Conservation (phyloP, 2,113 vertebrate genomes). For the Pelmatolapia mariae region DNA sequence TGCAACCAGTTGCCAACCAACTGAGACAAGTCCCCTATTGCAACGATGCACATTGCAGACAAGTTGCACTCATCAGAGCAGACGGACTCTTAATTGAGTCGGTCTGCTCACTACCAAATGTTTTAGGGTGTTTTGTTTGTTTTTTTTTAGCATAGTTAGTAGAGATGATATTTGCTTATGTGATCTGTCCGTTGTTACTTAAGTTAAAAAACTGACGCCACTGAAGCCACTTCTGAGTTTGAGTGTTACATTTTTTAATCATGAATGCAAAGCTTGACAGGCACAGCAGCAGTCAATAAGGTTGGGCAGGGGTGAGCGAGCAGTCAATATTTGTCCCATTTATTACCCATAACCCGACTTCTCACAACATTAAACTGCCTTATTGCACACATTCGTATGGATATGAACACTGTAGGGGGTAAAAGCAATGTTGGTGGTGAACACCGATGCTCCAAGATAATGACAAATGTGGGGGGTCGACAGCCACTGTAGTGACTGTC, state of each 20-base stretch:
- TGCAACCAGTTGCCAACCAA: background rate
- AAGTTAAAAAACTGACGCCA: background rate
- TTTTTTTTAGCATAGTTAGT: background rate
- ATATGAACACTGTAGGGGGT: background rate
- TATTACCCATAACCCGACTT: background rate
- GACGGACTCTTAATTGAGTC: background rate
- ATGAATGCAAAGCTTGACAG: background rate
- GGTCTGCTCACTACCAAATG: background rate
- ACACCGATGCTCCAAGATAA: background rate
- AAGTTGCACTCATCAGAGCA: background rate
- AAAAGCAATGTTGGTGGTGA: background rate
- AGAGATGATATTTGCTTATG: background rate
- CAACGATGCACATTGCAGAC: background rate
- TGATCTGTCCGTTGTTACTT: background rate
- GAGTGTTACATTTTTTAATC: background rate
- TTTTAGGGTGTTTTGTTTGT: rapidly evolving
- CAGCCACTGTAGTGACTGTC: background rate
- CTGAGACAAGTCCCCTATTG: background rate
- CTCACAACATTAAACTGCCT: conserved; percentile 18
- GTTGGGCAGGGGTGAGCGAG: background rate
- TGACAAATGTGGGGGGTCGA: background rate
- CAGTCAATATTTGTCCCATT: background rate
- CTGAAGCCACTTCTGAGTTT: background rate
- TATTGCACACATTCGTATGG: conserved; percentile 1
- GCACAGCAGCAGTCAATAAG: background rate